Evolutionary conservation across 2,888 invertebrate genomes (phyloP).

Genomic region (Esperia sulphurella): DNA sequence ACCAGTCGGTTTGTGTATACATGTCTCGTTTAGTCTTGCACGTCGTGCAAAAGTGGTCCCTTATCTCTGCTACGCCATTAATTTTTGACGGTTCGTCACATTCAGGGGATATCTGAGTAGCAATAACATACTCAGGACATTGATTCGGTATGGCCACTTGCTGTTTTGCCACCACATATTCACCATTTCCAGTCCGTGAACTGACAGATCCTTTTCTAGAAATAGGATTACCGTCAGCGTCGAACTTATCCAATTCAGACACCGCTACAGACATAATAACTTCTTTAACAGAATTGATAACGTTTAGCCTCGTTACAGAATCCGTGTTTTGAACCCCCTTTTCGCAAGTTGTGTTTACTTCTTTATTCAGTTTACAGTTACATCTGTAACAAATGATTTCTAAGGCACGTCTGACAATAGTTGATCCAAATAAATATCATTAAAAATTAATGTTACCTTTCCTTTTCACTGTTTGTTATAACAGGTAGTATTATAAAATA

Average conservation of each 20-base stretch:
- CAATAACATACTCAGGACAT: neutral
- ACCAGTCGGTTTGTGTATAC: conserved; percentile 53
- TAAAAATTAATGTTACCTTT: neutral
- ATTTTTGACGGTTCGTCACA: neutral
- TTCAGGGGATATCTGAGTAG: neutral
- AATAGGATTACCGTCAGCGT: too few relatives aligned
- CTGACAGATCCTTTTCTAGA: neutral
- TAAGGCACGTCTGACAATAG: too few relatives aligned
- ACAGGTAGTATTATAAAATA: conserved; percentile 25
- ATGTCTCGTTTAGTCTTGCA: conserved; percentile 16
- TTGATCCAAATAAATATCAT: neutral
- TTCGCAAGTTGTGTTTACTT: neutral
- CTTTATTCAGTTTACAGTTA: conserved; percentile 11
- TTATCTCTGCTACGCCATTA: neutral
- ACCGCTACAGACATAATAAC: neutral
- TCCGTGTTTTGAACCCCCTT: conserved; percentile 4
- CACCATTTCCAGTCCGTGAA: neutral
- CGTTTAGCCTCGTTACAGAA: neutral
- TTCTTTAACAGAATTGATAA: conserved; percentile 2
- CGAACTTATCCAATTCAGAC: neutral
- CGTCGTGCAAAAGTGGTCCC: conserved; percentile 2
- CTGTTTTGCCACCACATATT: neutral
- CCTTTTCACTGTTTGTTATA: neutral
- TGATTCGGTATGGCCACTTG: neutral
- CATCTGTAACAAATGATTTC: conserved; percentile 9